phyloP scores from a whole-genome alignment of 2,888 invertebrate species.

The Pachydiplax longipennis region DNA sequence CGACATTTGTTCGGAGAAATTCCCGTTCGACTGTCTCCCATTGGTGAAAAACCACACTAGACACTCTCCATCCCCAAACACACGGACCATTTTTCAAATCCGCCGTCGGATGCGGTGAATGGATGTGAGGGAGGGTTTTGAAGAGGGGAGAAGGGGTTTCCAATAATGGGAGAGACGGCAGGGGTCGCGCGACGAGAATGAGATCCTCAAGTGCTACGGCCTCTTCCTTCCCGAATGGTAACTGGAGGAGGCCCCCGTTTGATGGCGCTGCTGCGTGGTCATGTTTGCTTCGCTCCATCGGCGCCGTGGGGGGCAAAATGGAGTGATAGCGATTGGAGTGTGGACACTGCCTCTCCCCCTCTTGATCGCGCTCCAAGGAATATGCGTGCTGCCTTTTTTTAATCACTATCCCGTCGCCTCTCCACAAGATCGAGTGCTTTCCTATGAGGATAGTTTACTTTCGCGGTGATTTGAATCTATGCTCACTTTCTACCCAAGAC shows the following conservation, averaged over 20 bases:
- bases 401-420: background rate
- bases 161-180: slow-evolving; percentile 40
- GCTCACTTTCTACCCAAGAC: too few relatives aligned
- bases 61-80: background rate
- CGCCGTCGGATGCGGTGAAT: slow-evolving; percentile 17
- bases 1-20: background rate
- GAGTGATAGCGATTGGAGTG: background rate
- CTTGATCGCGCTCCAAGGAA: background rate
- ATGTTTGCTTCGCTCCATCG: background rate
- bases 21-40: background rate
- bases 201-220: slow-evolving; percentile 21
- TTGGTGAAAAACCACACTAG: background rate
- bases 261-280: background rate
- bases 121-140: background rate
- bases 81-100: slow-evolving; percentile 40
- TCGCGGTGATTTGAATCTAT: too few relatives aligned
- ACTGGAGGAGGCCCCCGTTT: background rate
- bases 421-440: background rate
- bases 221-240: background rate
- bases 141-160: slow-evolving; percentile 7
- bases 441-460: background rate
- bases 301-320: background rate
- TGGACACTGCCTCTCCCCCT: background rate
- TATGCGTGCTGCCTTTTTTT: background rate
- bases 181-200: slow-evolving; percentile 28